phyloP scores from a whole-genome alignment of 2,113 vertebrate species.

The Chaetodon auriga region DNA sequence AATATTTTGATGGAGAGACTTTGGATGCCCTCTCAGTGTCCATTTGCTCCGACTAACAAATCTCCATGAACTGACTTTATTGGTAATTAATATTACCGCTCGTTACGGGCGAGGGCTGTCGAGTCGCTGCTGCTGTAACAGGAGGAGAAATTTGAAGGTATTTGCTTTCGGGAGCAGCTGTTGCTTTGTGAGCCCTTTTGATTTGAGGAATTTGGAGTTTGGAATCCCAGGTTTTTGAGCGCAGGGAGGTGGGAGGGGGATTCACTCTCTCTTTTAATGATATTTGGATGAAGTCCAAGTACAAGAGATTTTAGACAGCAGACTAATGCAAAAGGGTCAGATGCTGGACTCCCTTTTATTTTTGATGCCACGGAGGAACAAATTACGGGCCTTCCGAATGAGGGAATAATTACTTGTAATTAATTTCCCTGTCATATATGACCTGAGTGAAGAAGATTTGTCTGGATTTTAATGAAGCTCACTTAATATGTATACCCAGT shows the following conservation, averaged over 20 bases:
- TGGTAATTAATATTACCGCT: slow-evolving; percentile 40
- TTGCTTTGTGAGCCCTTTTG: neutral
- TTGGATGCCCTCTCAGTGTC: slow-evolving; percentile 68
- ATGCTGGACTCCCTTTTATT: slow-evolving; percentile 54
- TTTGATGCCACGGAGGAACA: slow-evolving; percentile 48
- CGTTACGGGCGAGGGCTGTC: neutral
- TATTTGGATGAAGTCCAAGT: slow-evolving; percentile 66
- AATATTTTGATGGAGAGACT: slow-evolving; percentile 77
- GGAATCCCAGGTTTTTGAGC: slow-evolving; percentile 24
- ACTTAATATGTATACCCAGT: slow-evolving; percentile 3
- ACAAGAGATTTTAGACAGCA: slow-evolving; percentile 58
- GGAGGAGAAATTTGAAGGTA: neutral
- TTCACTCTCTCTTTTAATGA: slow-evolving; percentile 57
- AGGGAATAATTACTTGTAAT: slow-evolving; percentile 68
- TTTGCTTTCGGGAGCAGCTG: slow-evolving; percentile 7
- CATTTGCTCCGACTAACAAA: slow-evolving; percentile 48
- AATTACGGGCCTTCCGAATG: slow-evolving; percentile 54
- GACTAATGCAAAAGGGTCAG: slow-evolving; percentile 66
- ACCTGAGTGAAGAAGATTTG: slow-evolving; percentile 43
- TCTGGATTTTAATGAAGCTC: slow-evolving; percentile 52
- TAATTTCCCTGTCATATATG: slow-evolving; percentile 63
- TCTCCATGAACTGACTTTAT: slow-evolving; percentile 55
- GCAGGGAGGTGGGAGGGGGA: neutral
- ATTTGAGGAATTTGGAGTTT: slow-evolving; percentile 32
- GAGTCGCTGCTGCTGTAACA: neutral